phyloP scores from a whole-genome alignment of 2,113 vertebrate genomes.

The Cryptomyrus ogoouensis region DNA sequence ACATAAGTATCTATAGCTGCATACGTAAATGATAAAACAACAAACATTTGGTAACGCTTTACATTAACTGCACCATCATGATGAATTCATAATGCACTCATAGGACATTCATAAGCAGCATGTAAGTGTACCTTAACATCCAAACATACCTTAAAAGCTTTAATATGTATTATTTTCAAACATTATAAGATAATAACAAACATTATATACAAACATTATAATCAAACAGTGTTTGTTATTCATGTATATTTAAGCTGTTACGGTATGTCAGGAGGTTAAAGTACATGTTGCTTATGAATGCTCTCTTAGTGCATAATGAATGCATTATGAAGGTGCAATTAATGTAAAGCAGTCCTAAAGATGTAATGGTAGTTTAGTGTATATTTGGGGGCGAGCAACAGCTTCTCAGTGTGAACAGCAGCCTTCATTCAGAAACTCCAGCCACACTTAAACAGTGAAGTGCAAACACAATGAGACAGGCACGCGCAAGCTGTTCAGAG shows the following conservation, averaged over 20 bases:
- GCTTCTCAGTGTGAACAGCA: not conserved
- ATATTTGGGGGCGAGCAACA: not conserved
- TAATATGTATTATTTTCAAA: not conserved
- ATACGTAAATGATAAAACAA: not conserved
- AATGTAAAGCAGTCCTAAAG: not conserved
- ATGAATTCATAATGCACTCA: not conserved
- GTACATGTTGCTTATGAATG: not conserved
- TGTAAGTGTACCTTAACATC: not conserved
- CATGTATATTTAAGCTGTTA: not conserved
- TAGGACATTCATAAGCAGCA: not conserved
- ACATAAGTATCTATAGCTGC: not conserved
- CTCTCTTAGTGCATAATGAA: not conserved
- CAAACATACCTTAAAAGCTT: not conserved
- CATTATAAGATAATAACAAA: not conserved
- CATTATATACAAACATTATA: not conserved
- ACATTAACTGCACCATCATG: not conserved
- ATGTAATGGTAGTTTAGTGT: not conserved
- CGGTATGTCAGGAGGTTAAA: not conserved
- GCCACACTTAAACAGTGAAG: not conserved
- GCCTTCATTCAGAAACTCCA: not conserved
- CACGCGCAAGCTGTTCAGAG: not conserved
- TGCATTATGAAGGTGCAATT: not conserved
- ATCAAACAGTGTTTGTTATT: not conserved
- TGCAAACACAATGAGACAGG: not conserved
- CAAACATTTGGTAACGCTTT: not conserved